These are phyloP conservation scores for Heliconius nattereri DNA, from an alignment of 1,140 invertebrate genomes.

Conservation along the genomic window DNA sequence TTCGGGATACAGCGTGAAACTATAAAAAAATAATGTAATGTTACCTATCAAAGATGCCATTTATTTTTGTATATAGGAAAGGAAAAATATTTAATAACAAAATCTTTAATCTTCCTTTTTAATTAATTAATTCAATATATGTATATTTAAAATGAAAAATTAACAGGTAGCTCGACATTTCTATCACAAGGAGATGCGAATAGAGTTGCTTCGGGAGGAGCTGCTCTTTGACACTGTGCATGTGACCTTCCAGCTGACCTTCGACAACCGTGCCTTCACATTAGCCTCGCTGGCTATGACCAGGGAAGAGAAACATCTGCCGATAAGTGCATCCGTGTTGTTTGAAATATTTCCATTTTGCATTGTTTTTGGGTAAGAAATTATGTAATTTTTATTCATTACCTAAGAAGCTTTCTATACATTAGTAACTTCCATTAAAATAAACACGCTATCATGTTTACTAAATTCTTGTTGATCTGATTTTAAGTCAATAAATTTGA, in stretches of 20 bases:
- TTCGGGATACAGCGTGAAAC: no score
- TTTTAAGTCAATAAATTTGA: no score
- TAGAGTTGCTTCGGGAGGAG: conserved; percentile 93
- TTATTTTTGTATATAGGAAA: no score
- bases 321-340: conserved; percentile 92
- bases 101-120: no score
- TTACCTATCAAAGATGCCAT: not conserved
- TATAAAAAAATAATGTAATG: not conserved
- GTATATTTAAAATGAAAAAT: not conserved
- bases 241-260: conserved; percentile 95
- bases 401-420: no score
- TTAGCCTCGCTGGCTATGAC: conserved; percentile 90
- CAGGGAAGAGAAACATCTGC: conserved; percentile 91
- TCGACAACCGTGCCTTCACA: conserved; percentile 95
- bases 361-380: conserved; percentile 93
- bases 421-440: no score
- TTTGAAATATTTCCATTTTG: conserved; percentile 99
- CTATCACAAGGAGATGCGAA: conserved; percentile 95
- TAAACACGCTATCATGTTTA: no score
- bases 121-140: no score
- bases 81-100: no score
- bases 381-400: not conserved
- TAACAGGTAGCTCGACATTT: conserved; percentile 91
- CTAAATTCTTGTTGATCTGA: no score
- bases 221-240: conserved; percentile 94